Conservation (phyloP, 1,140 invertebrate species). For the Diploscapter pachys region DNA sequence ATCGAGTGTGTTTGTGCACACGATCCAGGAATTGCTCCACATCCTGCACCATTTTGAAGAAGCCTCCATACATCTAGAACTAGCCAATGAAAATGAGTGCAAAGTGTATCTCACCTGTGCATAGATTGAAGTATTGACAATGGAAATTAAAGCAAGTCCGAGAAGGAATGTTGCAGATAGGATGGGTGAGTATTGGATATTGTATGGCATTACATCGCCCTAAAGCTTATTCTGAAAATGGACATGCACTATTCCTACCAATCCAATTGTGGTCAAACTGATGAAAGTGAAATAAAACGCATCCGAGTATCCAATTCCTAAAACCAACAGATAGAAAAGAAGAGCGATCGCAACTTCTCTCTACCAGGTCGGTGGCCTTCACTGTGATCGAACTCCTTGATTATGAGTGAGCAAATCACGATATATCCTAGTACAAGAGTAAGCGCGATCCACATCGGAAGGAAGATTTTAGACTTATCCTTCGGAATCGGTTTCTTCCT, state of each 20-base stretch:
- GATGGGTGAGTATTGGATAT: slow-evolving; percentile 23
- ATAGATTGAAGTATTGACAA: slow-evolving; percentile 30
- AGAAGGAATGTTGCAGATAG: slow-evolving; percentile 19
- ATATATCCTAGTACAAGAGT: slow-evolving; percentile 20
- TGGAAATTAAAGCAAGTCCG: slow-evolving; percentile 24
- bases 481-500: slow-evolving; percentile 10
- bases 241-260: neutral
- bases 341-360: neutral
- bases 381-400: slow-evolving; percentile 25
- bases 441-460: slow-evolving; percentile 31
- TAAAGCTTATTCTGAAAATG: too few relatives aligned
- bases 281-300: slow-evolving; percentile 30
- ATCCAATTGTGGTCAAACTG: slow-evolving; percentile 24
- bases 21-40: slow-evolving; percentile 19
- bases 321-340: neutral
- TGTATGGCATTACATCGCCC: slow-evolving; percentile 30
- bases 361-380: slow-evolving; percentile 28
- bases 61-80: slow-evolving; percentile 8
- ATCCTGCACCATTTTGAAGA: slow-evolving; percentile 17
- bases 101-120: neutral
- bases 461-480: slow-evolving; percentile 17
- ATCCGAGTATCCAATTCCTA: slow-evolving; percentile 23
- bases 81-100: too few relatives aligned
- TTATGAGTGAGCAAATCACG: slow-evolving; percentile 18
- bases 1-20: slow-evolving; percentile 1